A percentile compares a stretch with the other conserved stretches of the same genome.
Evolutionary conservation across 2,888 invertebrate species (phyloP).

Genomic region (Spisula subtruncata): DNA sequence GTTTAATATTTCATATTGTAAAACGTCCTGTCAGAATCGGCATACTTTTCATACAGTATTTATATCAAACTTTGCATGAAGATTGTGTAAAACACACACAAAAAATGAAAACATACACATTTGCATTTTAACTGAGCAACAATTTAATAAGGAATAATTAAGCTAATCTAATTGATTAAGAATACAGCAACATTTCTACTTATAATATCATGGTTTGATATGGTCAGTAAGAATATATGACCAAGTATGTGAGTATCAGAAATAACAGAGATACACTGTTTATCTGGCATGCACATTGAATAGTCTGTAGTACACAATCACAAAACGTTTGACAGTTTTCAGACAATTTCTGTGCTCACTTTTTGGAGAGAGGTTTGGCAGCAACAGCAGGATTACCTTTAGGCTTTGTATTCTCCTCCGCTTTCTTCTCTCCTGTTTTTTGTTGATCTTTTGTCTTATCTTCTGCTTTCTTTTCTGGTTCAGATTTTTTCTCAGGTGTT

Average conservation of each 20-base stretch:
- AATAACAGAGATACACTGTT: neutral
- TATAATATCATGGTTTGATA: constrained; percentile 21
- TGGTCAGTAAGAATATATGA: constrained; percentile 17
- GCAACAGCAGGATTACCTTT: constrained; percentile 59
- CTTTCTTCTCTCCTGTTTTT: constrained; percentile 9
- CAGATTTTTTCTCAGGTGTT: constrained; percentile 43
- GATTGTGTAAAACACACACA: neutral
- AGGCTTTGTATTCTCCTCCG: constrained; percentile 47
- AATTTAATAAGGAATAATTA: constrained; percentile 15
- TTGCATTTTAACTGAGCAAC: constrained; percentile 17
- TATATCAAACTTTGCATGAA: constrained; percentile 15
- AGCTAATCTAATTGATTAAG: constrained; percentile 15
- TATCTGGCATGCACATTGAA: constrained; percentile 13
- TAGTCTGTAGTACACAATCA: constrained; percentile 15
- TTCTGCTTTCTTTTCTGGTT: constrained; percentile 53
- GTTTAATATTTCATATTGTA: neutral
- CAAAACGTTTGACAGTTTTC: constrained; percentile 28
- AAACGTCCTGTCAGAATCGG: neutral
- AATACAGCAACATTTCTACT: neutral
- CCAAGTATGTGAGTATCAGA: constrained; percentile 26
- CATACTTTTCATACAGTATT: neutral
- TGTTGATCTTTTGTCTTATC: constrained; percentile 37
- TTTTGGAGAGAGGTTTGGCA: constrained; percentile 37
- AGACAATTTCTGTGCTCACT: constrained; percentile 37
- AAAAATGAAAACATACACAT: neutral